A percentile compares a stretch with the other conserved stretches of the same genome.
Evolutionary conservation across 1,140 invertebrate genomes (phyloP).

Genomic region (Halictus rubicundus): DNA sequence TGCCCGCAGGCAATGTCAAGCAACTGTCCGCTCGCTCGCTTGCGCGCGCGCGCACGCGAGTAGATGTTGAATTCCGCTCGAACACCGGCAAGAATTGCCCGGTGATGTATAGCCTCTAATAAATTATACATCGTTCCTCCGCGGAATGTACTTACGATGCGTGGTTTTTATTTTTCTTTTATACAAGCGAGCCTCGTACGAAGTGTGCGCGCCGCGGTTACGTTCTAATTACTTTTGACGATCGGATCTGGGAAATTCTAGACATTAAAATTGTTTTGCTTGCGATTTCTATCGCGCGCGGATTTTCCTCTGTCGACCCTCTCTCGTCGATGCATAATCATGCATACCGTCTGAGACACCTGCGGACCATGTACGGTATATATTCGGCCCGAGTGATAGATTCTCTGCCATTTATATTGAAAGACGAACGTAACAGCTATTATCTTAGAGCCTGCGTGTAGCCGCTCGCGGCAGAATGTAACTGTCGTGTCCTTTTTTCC

Average conservation of each 20-base stretch:
- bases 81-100: background rate
- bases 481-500: too few species aligned
- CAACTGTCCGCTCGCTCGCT: too few species aligned
- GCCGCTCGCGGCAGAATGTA: too few species aligned
- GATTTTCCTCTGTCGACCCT: constrained; percentile 28
- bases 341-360: background rate
- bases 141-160: background rate
- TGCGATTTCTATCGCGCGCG: constrained; percentile 2
- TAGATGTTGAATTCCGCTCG: background rate
- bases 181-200: too few species aligned
- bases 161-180: background rate
- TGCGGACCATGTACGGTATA: background rate
- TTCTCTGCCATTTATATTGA: background rate
- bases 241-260: background rate
- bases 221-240: background rate
- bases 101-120: background rate
- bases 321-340: background rate
- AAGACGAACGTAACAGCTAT: too few species aligned
- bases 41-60: too few species aligned
- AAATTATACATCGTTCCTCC: constrained; percentile 10
- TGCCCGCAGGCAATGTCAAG: background rate
- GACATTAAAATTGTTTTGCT: constrained; percentile 17
- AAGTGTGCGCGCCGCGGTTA: background rate
- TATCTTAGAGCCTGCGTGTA: background rate
- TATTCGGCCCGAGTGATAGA: background rate